Evolutionary conservation across 1,140 invertebrate species (phyloP), one percentile per base, ranked within the genome.

Genomic region (Polypedilum pembai): DNA sequence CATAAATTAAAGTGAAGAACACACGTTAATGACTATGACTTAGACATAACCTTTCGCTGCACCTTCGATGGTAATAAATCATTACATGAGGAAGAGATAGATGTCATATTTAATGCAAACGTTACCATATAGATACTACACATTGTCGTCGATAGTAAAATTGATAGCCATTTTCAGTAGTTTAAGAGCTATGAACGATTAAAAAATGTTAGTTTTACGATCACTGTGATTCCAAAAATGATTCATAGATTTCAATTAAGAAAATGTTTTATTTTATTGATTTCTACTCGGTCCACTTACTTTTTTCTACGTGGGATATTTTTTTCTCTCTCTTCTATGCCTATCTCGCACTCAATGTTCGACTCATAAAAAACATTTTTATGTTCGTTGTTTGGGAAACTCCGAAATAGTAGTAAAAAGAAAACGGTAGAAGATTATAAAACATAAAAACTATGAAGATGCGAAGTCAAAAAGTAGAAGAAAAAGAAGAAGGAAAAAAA

Each of bases 241-340:
- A 56, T 56, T 56, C 45, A 56, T 56, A 56, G 45, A 56, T 56
- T n/a, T 56, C 45, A 56, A 56, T 56, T 56, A 56, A 56, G 45
- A 56, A 15, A n/a, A 56, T 4, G 2, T n/a, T 12, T 56, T 56
- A n/a, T 56, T 56, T 56, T 56, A 45, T 45, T 12, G 41, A 45
- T 45, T 56, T 56, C 4, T 56, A 15, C n/a, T 56, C 45, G 10
- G 45, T 56, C 45, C 45, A 56, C 45, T 56, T 56, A 56, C n/a
- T 56, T 56, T 15, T 56, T 12, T 15, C 45, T 56, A 56, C 45
- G 45, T 56, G 45, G 45, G 45, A 56, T 56, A n/a, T 56, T 12
- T 33, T 33, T 33, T 5, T 33, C n/a, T n/a, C n/a, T n/a, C n/a
- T 33, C 24, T 33, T 33, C 24, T 33, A 33, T 33, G 5, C 24